Evolutionary conservation across 2,113 vertebrate genomes (phyloP).

Genomic region (Candoia aspera): DNA sequence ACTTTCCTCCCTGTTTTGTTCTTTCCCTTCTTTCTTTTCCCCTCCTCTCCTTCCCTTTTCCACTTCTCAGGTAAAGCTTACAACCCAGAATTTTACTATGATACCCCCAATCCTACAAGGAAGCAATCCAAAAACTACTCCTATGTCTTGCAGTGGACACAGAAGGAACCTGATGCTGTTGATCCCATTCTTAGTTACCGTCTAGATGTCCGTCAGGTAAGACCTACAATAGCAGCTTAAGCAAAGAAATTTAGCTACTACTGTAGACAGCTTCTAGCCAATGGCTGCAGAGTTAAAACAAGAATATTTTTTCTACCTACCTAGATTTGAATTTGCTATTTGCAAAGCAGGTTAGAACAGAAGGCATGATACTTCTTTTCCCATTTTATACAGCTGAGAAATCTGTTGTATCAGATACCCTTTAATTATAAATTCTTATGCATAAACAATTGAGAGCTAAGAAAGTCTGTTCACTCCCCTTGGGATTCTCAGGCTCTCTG

Average conservation of each 20-base stretch:
- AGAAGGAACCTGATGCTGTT: slow-evolving; percentile 89
- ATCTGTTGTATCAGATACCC: fast-evolving
- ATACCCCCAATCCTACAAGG: slow-evolving; percentile 92
- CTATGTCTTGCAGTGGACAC: slow-evolving; percentile 96
- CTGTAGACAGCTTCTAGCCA: background rate
- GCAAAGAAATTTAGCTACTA: fast-evolving
- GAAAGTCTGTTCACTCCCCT: background rate
- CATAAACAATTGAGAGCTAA: background rate
- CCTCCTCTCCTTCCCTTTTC: slow-evolving; percentile 24
- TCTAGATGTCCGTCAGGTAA: slow-evolving; percentile 88
- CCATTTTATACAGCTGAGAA: background rate
- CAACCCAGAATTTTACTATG: slow-evolving; percentile 97
- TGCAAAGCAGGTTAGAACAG: slow-evolving; percentile 2
- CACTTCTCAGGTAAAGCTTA: slow-evolving; percentile 84
- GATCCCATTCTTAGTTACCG: slow-evolving; percentile 90
- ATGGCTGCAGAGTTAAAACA: background rate
- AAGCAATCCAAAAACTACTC: slow-evolving; percentile 94
- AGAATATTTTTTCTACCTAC: background rate
- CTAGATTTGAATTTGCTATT: slow-evolving; percentile 20
- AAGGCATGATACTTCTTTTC: background rate
- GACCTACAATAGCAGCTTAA: slow-evolving; percentile 24
- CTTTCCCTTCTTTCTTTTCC: slow-evolving; percentile 46
- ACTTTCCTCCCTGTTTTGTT: slow-evolving; percentile 36
- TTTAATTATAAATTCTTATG: background rate
- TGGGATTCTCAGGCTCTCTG: background rate